Base-by-base conservation (phyloP, 2,888 invertebrate genomes). In the Heliconius hortense region DNA sequence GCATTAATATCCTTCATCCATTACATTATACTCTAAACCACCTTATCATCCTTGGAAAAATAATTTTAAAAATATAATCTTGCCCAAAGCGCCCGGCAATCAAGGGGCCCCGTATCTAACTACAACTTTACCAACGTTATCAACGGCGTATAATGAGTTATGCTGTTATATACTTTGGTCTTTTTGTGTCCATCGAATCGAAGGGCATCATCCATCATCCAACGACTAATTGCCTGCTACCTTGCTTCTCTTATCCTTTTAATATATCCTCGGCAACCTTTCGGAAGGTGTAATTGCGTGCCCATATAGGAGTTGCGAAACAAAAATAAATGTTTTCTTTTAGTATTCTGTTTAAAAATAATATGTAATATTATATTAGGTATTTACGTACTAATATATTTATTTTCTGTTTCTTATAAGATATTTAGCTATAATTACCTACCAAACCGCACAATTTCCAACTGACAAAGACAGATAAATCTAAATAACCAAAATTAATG, bases 171-270 rank as follows among this genome's bases (percentile, higher is more conserved):
- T 84, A 84, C 84, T 80, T 82, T 88, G 88, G 82, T 92, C 93
- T 89, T 91, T 93, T 92, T 92, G 88, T 89, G 89, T 88, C 88
- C 89, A 89, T 89, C 91, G 85, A 89, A 90, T 89, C 89, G 86
- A 86, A 85, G 86, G 85, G 87, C 87, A 86, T 88, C 92, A 93
- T 93, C 93, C 93, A 94, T 94, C 93, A 94, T 91, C 87, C 82
- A 83, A 85, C 86, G 91, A 92, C 93, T 94, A 92, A 94, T 94
- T 92, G 92, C 92, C 88, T 88, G 93, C 93, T 94, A 93, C 93
- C 92, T 93, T 89, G 89, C 88, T 88, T 88, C 89, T 88, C 90
- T 90, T 91, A 91, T 90, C 90, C 90, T 89, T 92, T 90, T 91
- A 91, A 91, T 91, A 90, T 91, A 88, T 91, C 91, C 89, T 89